phyloP scores from a whole-genome alignment of 2,113 vertebrate genomes.

The Halichoeres trimaculatus region DNA sequence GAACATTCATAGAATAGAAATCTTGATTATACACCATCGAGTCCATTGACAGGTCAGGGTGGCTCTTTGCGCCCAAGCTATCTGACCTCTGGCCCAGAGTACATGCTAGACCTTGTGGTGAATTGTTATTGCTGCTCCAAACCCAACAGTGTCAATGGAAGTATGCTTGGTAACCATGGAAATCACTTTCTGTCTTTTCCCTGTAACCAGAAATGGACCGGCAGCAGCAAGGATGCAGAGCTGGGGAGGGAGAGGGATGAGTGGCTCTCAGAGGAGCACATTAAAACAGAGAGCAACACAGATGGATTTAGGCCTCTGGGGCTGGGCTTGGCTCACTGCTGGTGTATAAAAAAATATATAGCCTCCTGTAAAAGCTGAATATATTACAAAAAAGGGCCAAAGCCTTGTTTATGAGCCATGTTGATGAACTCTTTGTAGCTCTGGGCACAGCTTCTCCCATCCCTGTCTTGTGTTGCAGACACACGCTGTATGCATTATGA shows the following conservation, averaged over 20 bases:
- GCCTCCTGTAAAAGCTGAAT: slow-evolving; percentile 54
- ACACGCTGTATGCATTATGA: slow-evolving; percentile 4
- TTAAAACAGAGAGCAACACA: slow-evolving; percentile 70
- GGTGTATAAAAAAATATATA: slow-evolving; percentile 63
- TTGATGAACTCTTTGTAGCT: slow-evolving; percentile 40
- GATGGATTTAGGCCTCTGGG: slow-evolving; percentile 69
- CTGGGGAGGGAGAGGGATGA: slow-evolving; percentile 47
- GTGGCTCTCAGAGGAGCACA: slow-evolving; percentile 71
- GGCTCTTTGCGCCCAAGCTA: not conserved
- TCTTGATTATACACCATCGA: not conserved
- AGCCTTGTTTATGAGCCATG: slow-evolving; percentile 52
- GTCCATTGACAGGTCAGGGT: not conserved
- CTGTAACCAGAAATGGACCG: slow-evolving; percentile 50
- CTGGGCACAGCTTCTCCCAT: slow-evolving; percentile 4
- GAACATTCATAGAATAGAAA: slow-evolving; percentile 7
- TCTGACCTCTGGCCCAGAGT: slow-evolving; percentile 41
- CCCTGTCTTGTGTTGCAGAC: slow-evolving; percentile 2
- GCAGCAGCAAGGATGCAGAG: slow-evolving; percentile 48
- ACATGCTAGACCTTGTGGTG: slow-evolving; percentile 11
- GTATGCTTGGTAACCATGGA: slow-evolving; percentile 64
- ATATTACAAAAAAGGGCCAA: slow-evolving; percentile 38
- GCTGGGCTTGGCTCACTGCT: slow-evolving; percentile 57
- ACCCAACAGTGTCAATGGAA: slow-evolving; percentile 28
- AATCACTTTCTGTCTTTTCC: slow-evolving; percentile 45
- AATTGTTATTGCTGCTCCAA: slow-evolving; percentile 37